phyloP scores from a whole-genome alignment of 2,113 vertebrate genomes.

The Cepphus grylle region DNA sequence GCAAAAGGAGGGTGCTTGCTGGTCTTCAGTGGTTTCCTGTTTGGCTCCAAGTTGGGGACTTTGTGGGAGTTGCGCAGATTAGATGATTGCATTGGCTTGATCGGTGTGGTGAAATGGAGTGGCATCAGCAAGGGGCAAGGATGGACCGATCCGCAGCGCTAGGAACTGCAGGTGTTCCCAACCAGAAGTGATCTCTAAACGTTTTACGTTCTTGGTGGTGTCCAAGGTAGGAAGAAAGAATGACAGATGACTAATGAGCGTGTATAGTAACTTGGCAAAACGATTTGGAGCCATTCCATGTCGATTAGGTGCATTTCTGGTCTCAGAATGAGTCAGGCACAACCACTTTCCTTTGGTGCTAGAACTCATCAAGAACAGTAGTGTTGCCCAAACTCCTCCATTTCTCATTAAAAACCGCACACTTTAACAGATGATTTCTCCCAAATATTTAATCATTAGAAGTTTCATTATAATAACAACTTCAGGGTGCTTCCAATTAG shows the following conservation, averaged over 20 bases:
- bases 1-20: rapidly evolving
- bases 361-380: neutral
- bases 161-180: neutral
- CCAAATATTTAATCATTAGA: constrained; percentile 34
- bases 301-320: rapidly evolving
- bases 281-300: rapidly evolving
- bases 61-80: neutral
- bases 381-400: neutral
- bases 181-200: neutral
- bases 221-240: neutral
- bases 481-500: constrained; percentile 49
- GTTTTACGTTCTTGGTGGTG: too few species aligned
- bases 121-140: neutral
- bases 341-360: neutral
- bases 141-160: rapidly evolving
- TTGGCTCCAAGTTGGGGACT: neutral
- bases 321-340: too few species aligned
- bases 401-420: neutral
- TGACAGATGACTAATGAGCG: neutral
- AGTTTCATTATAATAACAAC: constrained; percentile 43
- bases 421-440: neutral
- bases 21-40: neutral
- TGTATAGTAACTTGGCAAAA: neutral
- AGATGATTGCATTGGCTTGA: neutral
- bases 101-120: neutral